Percentiles rank a stretch among this genome's conserved stretches.
phyloP scores from a whole-genome alignment of 2,797 vertebrate genomes.

The Anas capensis region DNA sequence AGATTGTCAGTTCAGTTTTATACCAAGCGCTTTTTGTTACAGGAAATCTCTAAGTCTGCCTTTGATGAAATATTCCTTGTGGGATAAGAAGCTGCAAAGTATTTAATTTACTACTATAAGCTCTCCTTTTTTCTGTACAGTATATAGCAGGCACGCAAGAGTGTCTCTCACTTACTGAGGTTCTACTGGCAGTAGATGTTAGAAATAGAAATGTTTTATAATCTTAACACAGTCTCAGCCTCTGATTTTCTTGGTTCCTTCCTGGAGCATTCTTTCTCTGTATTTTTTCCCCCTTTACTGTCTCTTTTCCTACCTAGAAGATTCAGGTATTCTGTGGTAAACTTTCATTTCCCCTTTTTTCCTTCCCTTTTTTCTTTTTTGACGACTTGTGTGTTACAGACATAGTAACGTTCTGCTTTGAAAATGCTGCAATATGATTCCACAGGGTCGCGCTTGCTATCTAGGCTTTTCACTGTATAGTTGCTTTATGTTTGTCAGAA shows the following conservation, averaged over 20 bases:
- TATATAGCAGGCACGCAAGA: slow-evolving; percentile 33
- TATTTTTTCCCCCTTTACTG: slow-evolving; percentile 59
- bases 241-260: slow-evolving; percentile 82
- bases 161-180: not conserved
- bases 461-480: not conserved
- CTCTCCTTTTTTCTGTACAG: not conserved
- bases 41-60: not conserved
- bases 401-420: slow-evolving; percentile 75
- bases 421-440: slow-evolving; percentile 75
- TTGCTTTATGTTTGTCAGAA: slow-evolving; percentile 9
- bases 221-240: slow-evolving; percentile 74
- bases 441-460: not conserved
- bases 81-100: slow-evolving; percentile 32
- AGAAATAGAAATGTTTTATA: slow-evolving; percentile 62
- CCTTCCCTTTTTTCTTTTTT: slow-evolving; percentile 53
- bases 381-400: slow-evolving; percentile 43
- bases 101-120: slow-evolving; percentile 46
- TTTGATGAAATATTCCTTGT: slow-evolving; percentile 31
- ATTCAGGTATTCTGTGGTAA: slow-evolving; percentile 82
- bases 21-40: slow-evolving; percentile 15
- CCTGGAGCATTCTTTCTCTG: slow-evolving; percentile 77
- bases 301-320: slow-evolving; percentile 85
- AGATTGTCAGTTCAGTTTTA: slow-evolving; percentile 7
- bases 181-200: slow-evolving; percentile 43
- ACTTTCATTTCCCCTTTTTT: not conserved